phyloP scores from a whole-genome alignment of 2,888 invertebrate genomes.

The Hydrotaea diabolus region DNA sequence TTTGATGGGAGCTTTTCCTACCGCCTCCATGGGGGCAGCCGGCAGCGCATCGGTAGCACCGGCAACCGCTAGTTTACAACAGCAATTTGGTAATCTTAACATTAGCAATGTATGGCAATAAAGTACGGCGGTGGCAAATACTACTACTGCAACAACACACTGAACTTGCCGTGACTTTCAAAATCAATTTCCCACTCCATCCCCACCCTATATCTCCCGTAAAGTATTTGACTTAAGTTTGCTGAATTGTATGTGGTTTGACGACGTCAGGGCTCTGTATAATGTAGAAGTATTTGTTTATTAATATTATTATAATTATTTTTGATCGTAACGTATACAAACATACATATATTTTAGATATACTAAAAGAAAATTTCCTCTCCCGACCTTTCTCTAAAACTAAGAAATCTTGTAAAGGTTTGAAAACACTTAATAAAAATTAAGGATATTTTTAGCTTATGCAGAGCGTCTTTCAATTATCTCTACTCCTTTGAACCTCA shows the following conservation, averaged over 20 bases:
- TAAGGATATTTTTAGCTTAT: conserved; percentile 61
- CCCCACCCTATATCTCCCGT: conserved; percentile 12
- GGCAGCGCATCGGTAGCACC: conserved; percentile 69
- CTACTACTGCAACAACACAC: conserved; percentile 35
- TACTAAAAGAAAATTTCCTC: conserved; percentile 40
- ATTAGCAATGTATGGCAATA: conserved; percentile 81
- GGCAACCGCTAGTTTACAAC: conserved; percentile 77
- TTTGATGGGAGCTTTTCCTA: conserved; percentile 64
- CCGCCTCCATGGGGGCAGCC: conserved; percentile 45
- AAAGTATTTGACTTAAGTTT: conserved; percentile 35
- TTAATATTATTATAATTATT: conserved; percentile 38
- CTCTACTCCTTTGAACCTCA: conserved; percentile 32
- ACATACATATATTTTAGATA: conserved; percentile 46
- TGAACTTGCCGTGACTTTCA: conserved; percentile 61
- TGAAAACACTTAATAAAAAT: conserved; percentile 58
- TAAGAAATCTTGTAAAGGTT: conserved; percentile 65
- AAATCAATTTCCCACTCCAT: background rate
- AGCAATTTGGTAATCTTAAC: conserved; percentile 81
- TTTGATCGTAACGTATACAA: conserved; percentile 35
- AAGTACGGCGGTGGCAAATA: conserved; percentile 56
- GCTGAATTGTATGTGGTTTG: conserved; percentile 36
- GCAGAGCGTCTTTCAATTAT: conserved; percentile 51
- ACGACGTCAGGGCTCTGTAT: conserved; percentile 42
- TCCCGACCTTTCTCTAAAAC: conserved; percentile 36
- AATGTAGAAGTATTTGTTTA: conserved; percentile 53